phyloP scores from a whole-genome alignment of 1,140 invertebrate species.

The Drosophila ercepeae region DNA sequence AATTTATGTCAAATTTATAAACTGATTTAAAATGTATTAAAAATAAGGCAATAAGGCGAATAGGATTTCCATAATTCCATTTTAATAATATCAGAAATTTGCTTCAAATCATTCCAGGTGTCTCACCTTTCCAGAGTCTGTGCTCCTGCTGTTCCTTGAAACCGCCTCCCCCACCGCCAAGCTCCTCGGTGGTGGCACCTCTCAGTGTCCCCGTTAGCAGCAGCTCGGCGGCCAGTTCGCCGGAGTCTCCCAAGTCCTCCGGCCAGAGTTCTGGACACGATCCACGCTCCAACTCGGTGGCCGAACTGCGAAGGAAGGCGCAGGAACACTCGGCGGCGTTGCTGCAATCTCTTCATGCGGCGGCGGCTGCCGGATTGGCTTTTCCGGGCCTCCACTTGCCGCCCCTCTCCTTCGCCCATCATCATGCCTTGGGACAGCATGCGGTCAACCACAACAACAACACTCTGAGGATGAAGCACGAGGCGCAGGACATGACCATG shows the following conservation, averaged over 20 bases:
- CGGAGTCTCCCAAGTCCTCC: constrained; percentile 79
- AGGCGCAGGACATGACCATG: constrained; percentile 83
- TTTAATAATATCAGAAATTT: no score
- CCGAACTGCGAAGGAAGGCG: constrained; percentile 93
- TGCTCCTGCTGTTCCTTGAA: constrained; percentile 92
- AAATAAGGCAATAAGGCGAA: no score
- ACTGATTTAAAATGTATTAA: constrained; percentile 10
- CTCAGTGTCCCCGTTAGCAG: constrained; percentile 75
- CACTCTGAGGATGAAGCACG: constrained; percentile 67
- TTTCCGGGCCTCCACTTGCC: constrained; percentile 85
- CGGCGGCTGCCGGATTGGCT: constrained; percentile 84
- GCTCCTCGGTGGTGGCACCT: constrained; percentile 60
- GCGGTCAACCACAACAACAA: constrained; percentile 57
- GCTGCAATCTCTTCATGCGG: constrained; percentile 88
- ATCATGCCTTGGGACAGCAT: constrained; percentile 43
- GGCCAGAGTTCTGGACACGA: constrained; percentile 79
- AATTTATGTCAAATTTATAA: neutral
- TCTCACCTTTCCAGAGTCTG: constrained; percentile 87
- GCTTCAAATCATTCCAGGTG: constrained; percentile 42
- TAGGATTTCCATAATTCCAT: no score
- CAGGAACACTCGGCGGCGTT: constrained; percentile 95
- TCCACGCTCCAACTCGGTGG: constrained; percentile 91
- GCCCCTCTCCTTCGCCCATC: constrained; percentile 81
- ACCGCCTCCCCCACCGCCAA: constrained; percentile 83
- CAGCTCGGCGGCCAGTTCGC: constrained; percentile 75